These are phyloP conservation scores for Pammene aurita DNA, from an alignment of 2,888 invertebrate genomes.

Conservation along the genomic window DNA sequence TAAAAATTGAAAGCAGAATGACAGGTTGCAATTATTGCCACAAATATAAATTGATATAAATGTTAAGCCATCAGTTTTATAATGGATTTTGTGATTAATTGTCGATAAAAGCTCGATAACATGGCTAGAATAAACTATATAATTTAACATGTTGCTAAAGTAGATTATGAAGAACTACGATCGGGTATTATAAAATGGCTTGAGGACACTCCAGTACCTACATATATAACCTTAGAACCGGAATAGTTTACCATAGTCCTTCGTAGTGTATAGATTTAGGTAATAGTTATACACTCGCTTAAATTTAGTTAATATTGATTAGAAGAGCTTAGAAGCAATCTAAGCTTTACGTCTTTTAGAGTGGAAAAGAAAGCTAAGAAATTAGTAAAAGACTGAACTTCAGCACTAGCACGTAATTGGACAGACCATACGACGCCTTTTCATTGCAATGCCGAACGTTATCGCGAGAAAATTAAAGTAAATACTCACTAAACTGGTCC, in stretches of 20 bases:
- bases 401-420: neutral
- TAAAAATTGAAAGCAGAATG: slow-evolving; percentile 24
- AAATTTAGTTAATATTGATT: too few species aligned
- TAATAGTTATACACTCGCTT: too few species aligned
- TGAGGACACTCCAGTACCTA: neutral
- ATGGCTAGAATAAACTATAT: slow-evolving; percentile 27
- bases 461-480: slow-evolving; percentile 19
- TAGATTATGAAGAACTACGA: neutral
- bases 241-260: neutral
- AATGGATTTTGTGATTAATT: slow-evolving; percentile 38
- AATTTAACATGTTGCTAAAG: slow-evolving; percentile 6
- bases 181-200: neutral
- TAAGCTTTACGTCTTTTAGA: neutral
- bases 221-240: too few species aligned
- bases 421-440: neutral
- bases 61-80: slow-evolving; percentile 31
- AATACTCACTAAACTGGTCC: slow-evolving; percentile 24
- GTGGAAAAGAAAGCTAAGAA: neutral
- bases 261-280: neutral
- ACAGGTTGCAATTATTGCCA: slow-evolving; percentile 31
- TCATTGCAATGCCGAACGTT: neutral
- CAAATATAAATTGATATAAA: slow-evolving; percentile 34
- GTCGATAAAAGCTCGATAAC: slow-evolving; percentile 26
- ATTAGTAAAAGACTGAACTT: neutral
- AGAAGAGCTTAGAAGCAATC: too few species aligned